These are phyloP conservation scores for Trogon melanurus DNA, from an alignment of 2,113 vertebrate species.

Conservation along the genomic window DNA sequence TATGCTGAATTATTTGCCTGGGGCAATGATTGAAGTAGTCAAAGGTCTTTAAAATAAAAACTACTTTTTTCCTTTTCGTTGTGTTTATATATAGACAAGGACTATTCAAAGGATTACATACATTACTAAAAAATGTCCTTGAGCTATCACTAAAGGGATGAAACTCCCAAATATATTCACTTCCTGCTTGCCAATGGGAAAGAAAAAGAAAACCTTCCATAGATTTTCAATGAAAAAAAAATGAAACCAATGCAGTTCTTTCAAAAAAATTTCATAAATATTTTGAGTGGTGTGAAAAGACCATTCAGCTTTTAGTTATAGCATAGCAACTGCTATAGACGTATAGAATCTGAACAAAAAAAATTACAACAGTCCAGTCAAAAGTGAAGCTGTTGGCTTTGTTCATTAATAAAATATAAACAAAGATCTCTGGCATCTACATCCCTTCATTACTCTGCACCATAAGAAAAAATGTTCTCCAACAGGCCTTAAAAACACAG, in stretches of 20 bases:
- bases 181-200: neutral
- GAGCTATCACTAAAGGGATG: neutral
- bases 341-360: neutral
- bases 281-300: neutral
- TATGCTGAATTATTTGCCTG: neutral
- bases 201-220: neutral
- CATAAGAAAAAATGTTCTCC: neutral
- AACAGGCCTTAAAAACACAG: neutral
- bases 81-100: neutral
- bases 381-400: neutral
- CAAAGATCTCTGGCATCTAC: neutral
- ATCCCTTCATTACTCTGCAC: neutral
- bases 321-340: rapidly evolving
- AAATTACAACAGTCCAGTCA: neutral
- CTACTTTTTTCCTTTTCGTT: neutral
- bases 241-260: neutral
- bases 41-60: neutral
- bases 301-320: neutral
- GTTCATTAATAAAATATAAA: neutral
- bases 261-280: neutral
- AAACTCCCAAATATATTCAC: neutral
- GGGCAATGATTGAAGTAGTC: neutral
- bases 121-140: neutral
- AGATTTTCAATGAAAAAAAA: neutral
- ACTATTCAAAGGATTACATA: neutral